Base-by-base conservation (phyloP, 2,113 vertebrate species). In the Turnix velox region DNA sequence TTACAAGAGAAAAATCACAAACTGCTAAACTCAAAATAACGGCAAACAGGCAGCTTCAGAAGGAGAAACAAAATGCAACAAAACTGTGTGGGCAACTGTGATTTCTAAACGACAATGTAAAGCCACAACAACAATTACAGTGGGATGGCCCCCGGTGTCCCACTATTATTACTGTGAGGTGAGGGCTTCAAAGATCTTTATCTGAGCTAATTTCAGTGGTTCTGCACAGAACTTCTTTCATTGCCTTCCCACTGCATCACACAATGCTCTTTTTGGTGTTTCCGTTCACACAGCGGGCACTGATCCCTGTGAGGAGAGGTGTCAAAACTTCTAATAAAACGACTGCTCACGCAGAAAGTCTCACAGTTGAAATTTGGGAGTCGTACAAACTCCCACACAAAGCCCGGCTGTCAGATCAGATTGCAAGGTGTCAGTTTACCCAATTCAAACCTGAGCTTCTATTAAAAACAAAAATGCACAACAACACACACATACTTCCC, bases 381-480 rank as follows among this genome's bases (percentile, higher is more conserved):
- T 51, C 18, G 19, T 81, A 67, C 63, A 67, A 84, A 82, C 63
- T 72, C 67, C 73, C 59, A 94, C 90, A 69, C 80, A 87, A 85
- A 93, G 88, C 87, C 40, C 46, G 65, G 75, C 75, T 69, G 39
- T 55, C 84, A 93, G 90, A 73, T 94, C 87, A 87, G 91, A 73
- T 94, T 75, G 74, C 88, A 92, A 95, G 87, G 94, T 84, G 71
- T 61, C 86, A 54, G 48, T 90, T 95, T 94, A 94, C 94, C 92
- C 89, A 82, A 92, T 93, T 90, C 93, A 92, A 95, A 94, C 73
- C 86, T 94, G 82, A 86, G 72, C 76, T 86, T 96, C 93, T 83
- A 74, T 45, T 90, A 77, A 92, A 77, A 94, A 77, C 91, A 77
- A 94, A 96, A 93, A 75, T 67, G 77, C 84, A 88, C 69, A 94